phyloP scores from a whole-genome alignment of 2,113 vertebrate genomes.

The Sapajus apella region DNA sequence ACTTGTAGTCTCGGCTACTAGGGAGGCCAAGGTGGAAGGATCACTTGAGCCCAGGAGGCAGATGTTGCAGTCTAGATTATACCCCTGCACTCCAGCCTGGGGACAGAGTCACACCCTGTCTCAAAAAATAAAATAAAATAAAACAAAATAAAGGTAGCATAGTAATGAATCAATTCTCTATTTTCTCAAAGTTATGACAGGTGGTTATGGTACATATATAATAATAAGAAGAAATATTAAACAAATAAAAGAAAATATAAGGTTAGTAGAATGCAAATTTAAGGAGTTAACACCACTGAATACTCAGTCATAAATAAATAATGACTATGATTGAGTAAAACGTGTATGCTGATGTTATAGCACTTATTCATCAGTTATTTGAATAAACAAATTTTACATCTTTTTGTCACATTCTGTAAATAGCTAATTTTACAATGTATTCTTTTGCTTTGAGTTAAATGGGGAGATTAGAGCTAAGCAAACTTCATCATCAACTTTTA shows the following conservation, averaged over 20 bases:
- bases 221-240: neutral
- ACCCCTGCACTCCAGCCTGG: neutral
- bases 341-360: neutral
- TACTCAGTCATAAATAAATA: neutral
- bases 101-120: neutral
- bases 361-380: neutral
- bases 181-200: neutral
- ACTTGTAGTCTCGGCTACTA: neutral
- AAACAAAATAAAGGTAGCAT: neutral
- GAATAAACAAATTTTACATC: neutral
- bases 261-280: neutral
- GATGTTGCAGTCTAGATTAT: too few species aligned
- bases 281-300: neutral
- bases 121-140: neutral
- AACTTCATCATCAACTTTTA: neutral
- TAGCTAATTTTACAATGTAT: neutral
- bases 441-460: neutral
- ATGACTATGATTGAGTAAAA: neutral
- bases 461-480: neutral
- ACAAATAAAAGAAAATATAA: neutral
- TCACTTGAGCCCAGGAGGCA: too few species aligned
- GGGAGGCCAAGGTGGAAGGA: too few species aligned
- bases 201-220: neutral
- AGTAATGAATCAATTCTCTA: neutral
- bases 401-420: neutral